A percentile compares a stretch with the other conserved stretches of the same genome.
Conservation (phyloP, 2,888 invertebrate species). For the Meiosimyza decipiens region DNA sequence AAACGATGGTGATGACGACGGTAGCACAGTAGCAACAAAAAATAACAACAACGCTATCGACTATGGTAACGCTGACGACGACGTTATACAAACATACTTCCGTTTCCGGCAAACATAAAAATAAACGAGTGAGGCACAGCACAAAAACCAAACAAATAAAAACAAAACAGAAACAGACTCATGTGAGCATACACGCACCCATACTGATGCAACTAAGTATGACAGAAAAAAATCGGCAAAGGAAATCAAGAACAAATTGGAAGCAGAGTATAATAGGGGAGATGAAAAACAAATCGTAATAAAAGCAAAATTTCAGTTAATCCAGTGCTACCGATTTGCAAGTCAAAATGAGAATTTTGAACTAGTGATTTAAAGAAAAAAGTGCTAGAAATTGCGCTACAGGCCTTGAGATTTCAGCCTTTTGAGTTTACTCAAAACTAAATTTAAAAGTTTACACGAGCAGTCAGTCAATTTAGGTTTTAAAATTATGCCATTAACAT, state of each 20-base stretch:
- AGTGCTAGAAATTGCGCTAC: too few species aligned
- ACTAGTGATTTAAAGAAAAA: too few species aligned
- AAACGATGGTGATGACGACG: constrained; percentile 20
- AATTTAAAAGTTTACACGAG: too few species aligned
- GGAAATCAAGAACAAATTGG: constrained; percentile 9
- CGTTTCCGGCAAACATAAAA: constrained; percentile 23
- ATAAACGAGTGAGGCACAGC: not conserved
- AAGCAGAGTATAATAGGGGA: not conserved
- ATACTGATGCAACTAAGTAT: not conserved
- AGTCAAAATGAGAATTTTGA: too few species aligned
- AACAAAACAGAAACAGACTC: not conserved
- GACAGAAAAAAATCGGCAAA: not conserved
- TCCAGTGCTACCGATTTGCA: too few species aligned
- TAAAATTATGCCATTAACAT: too few species aligned
- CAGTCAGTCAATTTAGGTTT: too few species aligned
- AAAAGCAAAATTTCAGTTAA: too few species aligned
- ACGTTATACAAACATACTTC: constrained; percentile 23
- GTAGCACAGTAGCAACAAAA: not conserved
- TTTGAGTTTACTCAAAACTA: too few species aligned
- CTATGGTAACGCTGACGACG: not conserved
- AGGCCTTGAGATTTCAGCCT: too few species aligned
- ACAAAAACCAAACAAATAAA: not conserved
- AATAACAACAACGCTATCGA: not conserved
- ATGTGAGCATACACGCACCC: not conserved
- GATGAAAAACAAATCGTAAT: not conserved